These are phyloP conservation scores for Dicaeum eximium DNA, from an alignment of 2,113 vertebrate genomes.

Conservation along the genomic window DNA sequence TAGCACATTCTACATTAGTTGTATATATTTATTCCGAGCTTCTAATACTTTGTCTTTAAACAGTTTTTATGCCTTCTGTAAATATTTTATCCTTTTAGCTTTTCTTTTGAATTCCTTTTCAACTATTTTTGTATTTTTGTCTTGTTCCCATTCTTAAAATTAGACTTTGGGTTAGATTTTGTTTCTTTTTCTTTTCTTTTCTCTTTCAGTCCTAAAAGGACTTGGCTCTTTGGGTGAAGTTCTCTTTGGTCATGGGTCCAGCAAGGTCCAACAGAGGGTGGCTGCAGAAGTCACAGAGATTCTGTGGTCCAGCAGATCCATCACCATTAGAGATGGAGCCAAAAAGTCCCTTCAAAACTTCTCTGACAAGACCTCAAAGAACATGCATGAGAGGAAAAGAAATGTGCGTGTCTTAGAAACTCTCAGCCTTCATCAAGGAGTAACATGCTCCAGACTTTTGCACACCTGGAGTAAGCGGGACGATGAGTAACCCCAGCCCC, in stretches of 20 bases:
- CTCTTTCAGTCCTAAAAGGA: background rate
- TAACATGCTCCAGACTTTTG: background rate
- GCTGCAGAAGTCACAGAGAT: background rate
- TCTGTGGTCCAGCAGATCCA: background rate
- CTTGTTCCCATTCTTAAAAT: conserved; percentile 47
- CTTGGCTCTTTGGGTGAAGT: background rate
- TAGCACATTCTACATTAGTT: conserved; percentile 43
- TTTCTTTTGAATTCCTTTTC: conserved; percentile 51
- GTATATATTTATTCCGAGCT: conserved; percentile 17
- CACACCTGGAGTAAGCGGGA: background rate
- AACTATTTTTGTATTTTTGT: conserved; percentile 42
- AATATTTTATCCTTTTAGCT: conserved; percentile 50
- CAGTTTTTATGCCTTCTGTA: conserved; percentile 45
- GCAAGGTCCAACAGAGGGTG: background rate
- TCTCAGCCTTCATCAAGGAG: background rate
- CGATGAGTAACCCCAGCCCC: rapidly evolving
- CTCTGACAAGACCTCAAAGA: background rate
- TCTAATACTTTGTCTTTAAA: conserved; percentile 59
- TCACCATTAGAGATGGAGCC: rapidly evolving
- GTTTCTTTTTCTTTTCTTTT: background rate
- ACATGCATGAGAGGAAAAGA: background rate
- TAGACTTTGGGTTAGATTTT: background rate
- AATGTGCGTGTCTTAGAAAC: background rate
- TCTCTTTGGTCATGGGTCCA: background rate
- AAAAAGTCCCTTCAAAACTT: background rate